phyloP scores from a whole-genome alignment of 2,797 vertebrate genomes.

The Falco berigora region DNA sequence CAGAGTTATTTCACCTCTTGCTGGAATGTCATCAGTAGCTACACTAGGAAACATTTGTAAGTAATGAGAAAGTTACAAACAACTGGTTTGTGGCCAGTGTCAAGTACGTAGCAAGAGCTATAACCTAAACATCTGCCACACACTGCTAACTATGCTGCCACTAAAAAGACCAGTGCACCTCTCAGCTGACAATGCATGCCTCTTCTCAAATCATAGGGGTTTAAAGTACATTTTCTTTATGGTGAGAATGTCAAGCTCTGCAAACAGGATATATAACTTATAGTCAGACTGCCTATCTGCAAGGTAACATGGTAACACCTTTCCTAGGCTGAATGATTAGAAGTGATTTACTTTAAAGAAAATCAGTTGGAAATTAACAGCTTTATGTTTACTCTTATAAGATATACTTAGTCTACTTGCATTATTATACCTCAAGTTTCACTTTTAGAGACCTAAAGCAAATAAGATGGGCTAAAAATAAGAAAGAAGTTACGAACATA shows the following conservation, averaged over 20 bases:
- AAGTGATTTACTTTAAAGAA: background rate
- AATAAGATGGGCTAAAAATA: background rate
- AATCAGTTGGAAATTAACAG: background rate
- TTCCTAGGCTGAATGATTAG: background rate
- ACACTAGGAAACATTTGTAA: background rate
- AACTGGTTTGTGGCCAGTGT: too few relatives aligned
- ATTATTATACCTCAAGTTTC: background rate
- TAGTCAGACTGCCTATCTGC: background rate
- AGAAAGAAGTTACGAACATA: background rate
- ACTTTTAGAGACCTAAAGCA: background rate
- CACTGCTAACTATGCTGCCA: too few relatives aligned
- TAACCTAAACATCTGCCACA: background rate
- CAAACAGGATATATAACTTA: rapidly evolving
- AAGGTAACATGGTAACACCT: rapidly evolving
- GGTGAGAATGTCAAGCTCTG: background rate
- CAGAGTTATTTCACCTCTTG: background rate
- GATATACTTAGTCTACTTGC: background rate
- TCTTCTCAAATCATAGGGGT: background rate
- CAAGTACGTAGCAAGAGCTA: background rate
- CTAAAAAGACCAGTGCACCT: background rate
- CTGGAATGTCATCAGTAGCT: background rate
- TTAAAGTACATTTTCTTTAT: background rate
- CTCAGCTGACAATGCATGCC: background rate
- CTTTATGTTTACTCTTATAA: background rate
- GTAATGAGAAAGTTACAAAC: background rate